Evolutionary conservation across 2,888 invertebrate genomes (phyloP).

Genomic region (Rhingia rostrata): DNA sequence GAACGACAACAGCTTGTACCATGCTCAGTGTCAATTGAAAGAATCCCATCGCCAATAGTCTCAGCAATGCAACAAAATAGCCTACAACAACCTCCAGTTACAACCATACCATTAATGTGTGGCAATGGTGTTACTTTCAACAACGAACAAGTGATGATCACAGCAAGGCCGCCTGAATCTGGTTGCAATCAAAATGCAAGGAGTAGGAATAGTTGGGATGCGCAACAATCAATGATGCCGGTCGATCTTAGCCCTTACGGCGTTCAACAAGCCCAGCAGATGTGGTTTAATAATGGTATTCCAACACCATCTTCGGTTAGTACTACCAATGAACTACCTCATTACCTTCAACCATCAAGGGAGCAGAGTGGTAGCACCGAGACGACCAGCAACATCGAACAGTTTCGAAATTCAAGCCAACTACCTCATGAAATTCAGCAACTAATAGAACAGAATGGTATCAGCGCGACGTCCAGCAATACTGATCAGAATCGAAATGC

Average conservation of each 20-base stretch:
- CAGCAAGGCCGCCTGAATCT: not conserved
- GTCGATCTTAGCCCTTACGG: constrained; percentile 43
- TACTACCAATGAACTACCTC: no score
- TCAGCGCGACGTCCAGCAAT: constrained; percentile 4
- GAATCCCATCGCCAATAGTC: constrained; percentile 64
- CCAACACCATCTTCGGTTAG: no score
- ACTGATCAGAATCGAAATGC: constrained; percentile 11
- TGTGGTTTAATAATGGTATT: no score
- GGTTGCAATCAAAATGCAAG: not conserved
- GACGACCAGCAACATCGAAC: not conserved
- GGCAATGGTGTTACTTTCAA: no score
- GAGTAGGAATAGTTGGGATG: no score
- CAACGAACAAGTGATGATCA: not conserved
- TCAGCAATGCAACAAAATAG: constrained; percentile 41
- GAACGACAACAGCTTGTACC: constrained; percentile 14
- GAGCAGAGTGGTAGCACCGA: no score
- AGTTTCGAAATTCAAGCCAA: not conserved
- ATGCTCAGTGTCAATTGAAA: constrained; percentile 49
- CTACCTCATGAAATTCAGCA: constrained; percentile 30
- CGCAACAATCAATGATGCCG: not conserved
- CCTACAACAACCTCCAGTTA: constrained; percentile 5
- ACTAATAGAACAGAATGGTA: constrained; percentile 7
- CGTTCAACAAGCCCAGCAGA: not conserved
- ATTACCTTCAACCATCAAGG: no score
- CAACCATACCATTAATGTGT: not conserved